Evolutionary conservation across 2,888 invertebrate genomes (phyloP).

Genomic region (Tipula helvola): DNA sequence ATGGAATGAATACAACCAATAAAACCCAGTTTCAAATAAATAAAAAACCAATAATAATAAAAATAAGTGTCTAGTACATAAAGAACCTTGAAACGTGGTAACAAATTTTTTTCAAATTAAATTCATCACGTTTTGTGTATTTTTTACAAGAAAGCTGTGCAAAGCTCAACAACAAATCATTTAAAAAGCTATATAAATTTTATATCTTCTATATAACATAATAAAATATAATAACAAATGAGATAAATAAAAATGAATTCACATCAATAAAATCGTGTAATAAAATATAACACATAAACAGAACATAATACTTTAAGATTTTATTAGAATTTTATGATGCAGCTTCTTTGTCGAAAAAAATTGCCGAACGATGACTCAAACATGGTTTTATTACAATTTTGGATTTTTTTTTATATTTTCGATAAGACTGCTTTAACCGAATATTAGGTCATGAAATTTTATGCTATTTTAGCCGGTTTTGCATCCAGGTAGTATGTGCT

Average conservation of each 20-base stretch:
- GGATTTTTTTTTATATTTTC: not conserved
- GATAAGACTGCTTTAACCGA: not conserved
- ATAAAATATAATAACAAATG: not conserved
- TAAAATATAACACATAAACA: not conserved
- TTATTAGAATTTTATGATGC: not conserved
- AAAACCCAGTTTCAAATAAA: not conserved
- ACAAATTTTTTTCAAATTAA: not conserved
- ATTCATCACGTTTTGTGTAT: not conserved
- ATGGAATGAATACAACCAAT: not conserved
- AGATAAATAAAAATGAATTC: not conserved
- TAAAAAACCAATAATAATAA: not conserved
- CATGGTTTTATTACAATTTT: not conserved
- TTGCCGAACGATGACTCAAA: not conserved
- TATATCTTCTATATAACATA: not conserved
- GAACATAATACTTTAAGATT: not conserved
- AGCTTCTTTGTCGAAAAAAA: not conserved
- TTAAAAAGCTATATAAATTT: not conserved
- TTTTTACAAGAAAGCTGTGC: not conserved
- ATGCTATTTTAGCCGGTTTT: not conserved
- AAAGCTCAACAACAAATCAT: not conserved
- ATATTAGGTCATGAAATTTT: no score
- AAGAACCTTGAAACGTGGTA: not conserved
- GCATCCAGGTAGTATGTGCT: not conserved
- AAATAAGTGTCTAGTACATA: not conserved
- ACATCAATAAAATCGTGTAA: not conserved